Percentiles rank a stretch among this genome's conserved stretches.
Evolutionary conservation across 2,888 invertebrate species (phyloP).

Genomic region (Ectobius pallidus): DNA sequence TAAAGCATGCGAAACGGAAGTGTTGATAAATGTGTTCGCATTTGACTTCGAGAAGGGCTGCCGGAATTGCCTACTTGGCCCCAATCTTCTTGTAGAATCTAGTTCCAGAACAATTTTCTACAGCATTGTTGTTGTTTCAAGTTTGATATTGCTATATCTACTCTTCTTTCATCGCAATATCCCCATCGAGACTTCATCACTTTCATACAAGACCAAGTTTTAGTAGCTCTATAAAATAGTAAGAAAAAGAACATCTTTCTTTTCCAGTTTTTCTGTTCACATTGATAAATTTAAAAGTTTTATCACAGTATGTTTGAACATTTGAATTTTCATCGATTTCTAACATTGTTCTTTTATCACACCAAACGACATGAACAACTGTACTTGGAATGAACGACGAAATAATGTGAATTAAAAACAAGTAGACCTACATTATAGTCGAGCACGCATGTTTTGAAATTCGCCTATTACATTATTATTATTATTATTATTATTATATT

Average conservation of each 20-base stretch:
- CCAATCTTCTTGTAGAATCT: background rate
- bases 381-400: too few relatives aligned
- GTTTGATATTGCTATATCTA: background rate
- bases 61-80: background rate
- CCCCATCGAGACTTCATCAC: background rate
- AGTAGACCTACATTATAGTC: too few relatives aligned
- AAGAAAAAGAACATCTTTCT: background rate
- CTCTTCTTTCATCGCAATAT: background rate
- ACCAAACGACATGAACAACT: too few relatives aligned
- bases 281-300: background rate
- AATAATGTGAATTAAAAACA: too few relatives aligned
- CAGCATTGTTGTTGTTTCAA: background rate
- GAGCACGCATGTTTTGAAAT: too few relatives aligned
- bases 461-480: too few relatives aligned
- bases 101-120: background rate
- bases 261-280: background rate
- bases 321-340: too few relatives aligned
- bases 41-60: too few relatives aligned
- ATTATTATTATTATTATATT: too few relatives aligned
- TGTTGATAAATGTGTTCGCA: too few relatives aligned
- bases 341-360: too few relatives aligned
- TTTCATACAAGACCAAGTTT: background rate
- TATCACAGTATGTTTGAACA: background rate
- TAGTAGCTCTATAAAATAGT: background rate
- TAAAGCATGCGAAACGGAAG: too few relatives aligned